Evolutionary conservation across 2,888 invertebrate species (phyloP).

Genomic region (Drosophila kuntzei): DNA sequence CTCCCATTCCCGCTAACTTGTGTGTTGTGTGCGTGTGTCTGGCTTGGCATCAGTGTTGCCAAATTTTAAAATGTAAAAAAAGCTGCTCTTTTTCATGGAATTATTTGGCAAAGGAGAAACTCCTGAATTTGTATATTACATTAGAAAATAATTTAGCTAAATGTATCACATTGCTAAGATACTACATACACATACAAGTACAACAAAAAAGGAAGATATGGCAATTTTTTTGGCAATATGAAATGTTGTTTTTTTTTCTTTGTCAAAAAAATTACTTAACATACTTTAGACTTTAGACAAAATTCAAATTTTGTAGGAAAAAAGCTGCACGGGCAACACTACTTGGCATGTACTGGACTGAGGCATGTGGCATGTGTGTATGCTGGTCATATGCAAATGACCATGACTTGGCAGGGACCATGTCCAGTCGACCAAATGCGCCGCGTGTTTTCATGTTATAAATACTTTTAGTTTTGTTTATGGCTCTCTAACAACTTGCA

Average conservation of each 20-base stretch:
- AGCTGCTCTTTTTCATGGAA: too few relatives aligned
- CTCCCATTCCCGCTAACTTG: constrained; percentile 23
- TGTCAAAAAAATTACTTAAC: too few relatives aligned
- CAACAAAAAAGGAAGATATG: too few relatives aligned
- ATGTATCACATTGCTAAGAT: too few relatives aligned
- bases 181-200: too few relatives aligned
- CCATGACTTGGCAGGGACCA: constrained; percentile 53
- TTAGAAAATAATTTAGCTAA: too few relatives aligned
- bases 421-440: constrained; percentile 38
- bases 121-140: too few relatives aligned
- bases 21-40: constrained; percentile 9
- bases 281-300: neutral
- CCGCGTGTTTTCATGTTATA: constrained; percentile 76
- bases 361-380: constrained; percentile 2
- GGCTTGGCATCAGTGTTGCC: neutral
- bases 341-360: neutral
- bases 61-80: neutral
- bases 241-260: too few relatives aligned
- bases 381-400: constrained; percentile 52
- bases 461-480: constrained; percentile 77
- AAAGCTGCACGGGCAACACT: neutral
- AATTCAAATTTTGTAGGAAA: neutral
- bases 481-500: constrained; percentile 45
- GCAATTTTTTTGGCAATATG: too few relatives aligned
- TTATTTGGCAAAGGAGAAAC: too few relatives aligned